Conservation (phyloP, 2,797 vertebrate species). For the Myioborus melanocephalus region DNA sequence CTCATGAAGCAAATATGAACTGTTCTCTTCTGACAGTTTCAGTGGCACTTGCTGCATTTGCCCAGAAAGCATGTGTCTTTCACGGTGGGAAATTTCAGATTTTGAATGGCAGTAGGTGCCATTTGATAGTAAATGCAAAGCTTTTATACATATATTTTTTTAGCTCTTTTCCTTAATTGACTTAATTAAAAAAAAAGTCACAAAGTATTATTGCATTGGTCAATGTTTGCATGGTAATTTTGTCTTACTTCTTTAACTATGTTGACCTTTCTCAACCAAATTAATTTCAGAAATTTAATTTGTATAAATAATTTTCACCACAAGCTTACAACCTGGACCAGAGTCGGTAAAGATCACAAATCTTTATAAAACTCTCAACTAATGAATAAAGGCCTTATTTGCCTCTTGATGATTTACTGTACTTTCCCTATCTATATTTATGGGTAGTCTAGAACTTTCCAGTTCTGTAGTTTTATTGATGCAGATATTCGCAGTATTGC, state of each 20-base stretch:
- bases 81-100: background rate
- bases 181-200: background rate
- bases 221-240: constrained; percentile 10
- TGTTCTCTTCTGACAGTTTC: background rate
- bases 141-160: background rate
- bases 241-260: constrained; percentile 47
- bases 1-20: background rate
- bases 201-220: background rate
- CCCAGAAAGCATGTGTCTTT: background rate
- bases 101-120: background rate
- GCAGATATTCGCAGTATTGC: background rate
- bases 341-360: background rate
- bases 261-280: constrained; percentile 67
- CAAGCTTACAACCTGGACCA: constrained; percentile 40
- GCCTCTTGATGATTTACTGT: background rate
- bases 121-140: background rate
- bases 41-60: background rate
- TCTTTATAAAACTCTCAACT: background rate
- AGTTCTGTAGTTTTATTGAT: background rate
- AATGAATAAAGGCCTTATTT: background rate
- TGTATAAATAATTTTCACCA: constrained; percentile 46
- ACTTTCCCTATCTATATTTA: background rate
- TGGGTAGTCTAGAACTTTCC: background rate
- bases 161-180: background rate
- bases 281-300: constrained; percentile 62